Conservation (phyloP, 2,888 invertebrate species). For the Agriotes lineatus region DNA sequence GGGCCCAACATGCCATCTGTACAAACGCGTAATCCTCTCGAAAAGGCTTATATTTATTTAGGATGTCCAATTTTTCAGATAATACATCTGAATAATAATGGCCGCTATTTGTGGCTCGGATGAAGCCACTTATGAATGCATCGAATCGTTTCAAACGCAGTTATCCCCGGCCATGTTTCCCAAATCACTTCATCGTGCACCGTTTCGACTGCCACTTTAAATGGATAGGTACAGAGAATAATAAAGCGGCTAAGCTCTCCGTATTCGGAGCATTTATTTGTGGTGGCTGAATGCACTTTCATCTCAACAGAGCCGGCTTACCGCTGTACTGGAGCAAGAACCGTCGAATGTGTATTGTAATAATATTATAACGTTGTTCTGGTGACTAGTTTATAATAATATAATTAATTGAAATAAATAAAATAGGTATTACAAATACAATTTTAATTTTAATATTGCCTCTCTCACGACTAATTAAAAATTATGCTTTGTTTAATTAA, state of each 20-base stretch:
- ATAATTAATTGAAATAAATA: too few species aligned
- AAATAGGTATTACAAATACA: too few species aligned
- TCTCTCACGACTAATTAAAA: too few species aligned
- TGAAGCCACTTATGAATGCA: slow-evolving; percentile 58
- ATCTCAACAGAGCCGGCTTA: too few species aligned
- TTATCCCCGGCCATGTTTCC: slow-evolving; percentile 16
- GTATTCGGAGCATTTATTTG: background rate
- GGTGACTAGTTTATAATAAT: too few species aligned
- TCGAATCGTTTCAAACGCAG: slow-evolving; percentile 47
- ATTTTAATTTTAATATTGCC: too few species aligned
- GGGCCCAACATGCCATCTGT: slow-evolving; percentile 36
- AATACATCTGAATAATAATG: slow-evolving; percentile 60
- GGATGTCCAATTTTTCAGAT: slow-evolving; percentile 61
- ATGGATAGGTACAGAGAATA: slow-evolving; percentile 8
- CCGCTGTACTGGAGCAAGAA: too few species aligned
- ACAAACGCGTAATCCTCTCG: slow-evolving; percentile 39
- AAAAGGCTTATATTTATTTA: slow-evolving; percentile 57
- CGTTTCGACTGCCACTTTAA: slow-evolving; percentile 18
- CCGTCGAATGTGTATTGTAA: too few species aligned
- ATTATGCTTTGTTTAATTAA: too few species aligned
- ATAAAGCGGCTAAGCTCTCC: slow-evolving; percentile 1
- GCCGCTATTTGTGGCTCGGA: slow-evolving; percentile 58
- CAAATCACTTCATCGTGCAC: slow-evolving; percentile 20
- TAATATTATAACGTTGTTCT: too few species aligned
- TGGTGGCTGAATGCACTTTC: too few species aligned